A percentile compares a stretch with the other conserved stretches of the same genome.
Evolutionary conservation across 2,888 invertebrate species (phyloP).

Genomic region (Amblyjoppa fuscipennis): DNA sequence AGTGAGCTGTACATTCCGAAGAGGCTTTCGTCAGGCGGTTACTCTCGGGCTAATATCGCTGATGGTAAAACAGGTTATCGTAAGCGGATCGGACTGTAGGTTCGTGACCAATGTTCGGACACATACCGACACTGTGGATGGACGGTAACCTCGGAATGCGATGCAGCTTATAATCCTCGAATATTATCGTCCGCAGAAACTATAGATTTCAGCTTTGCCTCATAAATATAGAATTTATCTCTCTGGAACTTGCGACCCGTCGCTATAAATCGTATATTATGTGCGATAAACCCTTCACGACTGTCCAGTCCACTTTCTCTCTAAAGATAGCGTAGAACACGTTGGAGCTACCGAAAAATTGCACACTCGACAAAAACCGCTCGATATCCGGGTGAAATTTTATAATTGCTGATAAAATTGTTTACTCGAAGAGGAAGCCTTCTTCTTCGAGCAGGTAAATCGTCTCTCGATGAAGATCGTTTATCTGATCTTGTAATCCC

Average conservation of each 20-base stretch:
- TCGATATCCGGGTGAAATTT: background rate
- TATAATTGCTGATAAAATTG: background rate
- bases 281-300: conserved; percentile 12
- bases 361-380: background rate
- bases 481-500: background rate
- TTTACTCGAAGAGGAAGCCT: background rate
- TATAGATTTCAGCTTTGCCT: background rate
- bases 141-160: background rate
- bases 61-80: conserved; percentile 1
- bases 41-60: background rate
- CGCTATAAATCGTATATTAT: conserved; percentile 4
- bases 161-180: background rate
- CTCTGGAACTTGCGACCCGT: background rate
- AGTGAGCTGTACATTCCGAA: background rate
- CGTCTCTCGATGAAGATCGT: background rate
- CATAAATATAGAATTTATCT: background rate
- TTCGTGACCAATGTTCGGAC: background rate
- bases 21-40: background rate
- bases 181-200: conserved; percentile 19
- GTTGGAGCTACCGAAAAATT: background rate
- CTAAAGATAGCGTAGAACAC: conserved; percentile 1
- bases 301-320: conserved; percentile 15
- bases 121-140: background rate
- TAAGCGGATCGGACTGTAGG: background rate
- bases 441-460: background rate